phyloP scores from a whole-genome alignment of 2,888 invertebrate species.

The Andrena praecox region DNA sequence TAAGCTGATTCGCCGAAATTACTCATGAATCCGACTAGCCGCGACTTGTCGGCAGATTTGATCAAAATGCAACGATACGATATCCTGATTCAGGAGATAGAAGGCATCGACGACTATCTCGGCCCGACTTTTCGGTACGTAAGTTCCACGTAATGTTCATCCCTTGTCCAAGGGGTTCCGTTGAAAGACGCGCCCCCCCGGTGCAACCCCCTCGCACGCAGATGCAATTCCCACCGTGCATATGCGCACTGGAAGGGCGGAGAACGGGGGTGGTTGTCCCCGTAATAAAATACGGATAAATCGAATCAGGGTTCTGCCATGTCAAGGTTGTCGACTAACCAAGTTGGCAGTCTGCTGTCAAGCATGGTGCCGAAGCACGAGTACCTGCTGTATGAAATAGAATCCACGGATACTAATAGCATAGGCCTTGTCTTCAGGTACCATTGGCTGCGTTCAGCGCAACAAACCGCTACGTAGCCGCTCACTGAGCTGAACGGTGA shows the following conservation, averaged over 20 bases:
- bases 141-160: not conserved
- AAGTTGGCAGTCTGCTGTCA: slow-evolving; percentile 75
- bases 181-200: slow-evolving; percentile 75
- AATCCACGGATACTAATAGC: slow-evolving; percentile 84
- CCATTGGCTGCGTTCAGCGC: not conserved
- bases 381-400: slow-evolving; percentile 85
- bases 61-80: slow-evolving; percentile 86
- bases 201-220: slow-evolving; percentile 74
- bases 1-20: slow-evolving; percentile 4
- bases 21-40: slow-evolving; percentile 14
- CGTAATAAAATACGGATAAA: slow-evolving; percentile 30
- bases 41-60: not conserved
- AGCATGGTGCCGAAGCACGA: slow-evolving; percentile 83
- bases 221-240: slow-evolving; percentile 71
- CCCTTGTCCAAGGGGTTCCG: not conserved
- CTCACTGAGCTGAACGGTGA: too few relatives aligned
- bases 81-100: slow-evolving; percentile 91
- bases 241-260: slow-evolving; percentile 79
- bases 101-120: slow-evolving; percentile 96
- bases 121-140: slow-evolving; percentile 94
- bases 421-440: slow-evolving; percentile 85
- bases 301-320: slow-evolving; percentile 63
- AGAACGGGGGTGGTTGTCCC: slow-evolving; percentile 63
- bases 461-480: too few relatives aligned
- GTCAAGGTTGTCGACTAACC: slow-evolving; percentile 74